A percentile compares a stretch with the other conserved stretches of the same genome.
phyloP scores from a whole-genome alignment of 64 coral and sea anemone genomes.

The Stylophora pistillata region DNA sequence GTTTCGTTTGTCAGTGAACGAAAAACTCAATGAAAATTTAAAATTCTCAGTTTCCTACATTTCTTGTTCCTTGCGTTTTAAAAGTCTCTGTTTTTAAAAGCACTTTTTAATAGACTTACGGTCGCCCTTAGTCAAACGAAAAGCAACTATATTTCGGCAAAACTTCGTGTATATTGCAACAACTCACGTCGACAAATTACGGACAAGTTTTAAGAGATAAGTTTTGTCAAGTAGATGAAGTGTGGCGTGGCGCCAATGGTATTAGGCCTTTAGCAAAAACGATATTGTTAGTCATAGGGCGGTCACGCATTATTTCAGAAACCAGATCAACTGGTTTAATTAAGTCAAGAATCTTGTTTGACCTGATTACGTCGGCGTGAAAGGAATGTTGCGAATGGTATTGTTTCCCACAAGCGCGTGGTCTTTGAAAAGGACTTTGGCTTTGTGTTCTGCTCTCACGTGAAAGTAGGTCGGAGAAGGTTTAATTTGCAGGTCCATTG shows the following conservation, averaged over 20 bases:
- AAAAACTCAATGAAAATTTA: no score
- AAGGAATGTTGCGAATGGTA: constrained; percentile 35
- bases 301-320: not conserved
- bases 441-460: not conserved
- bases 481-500: not conserved
- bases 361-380: constrained; percentile 17
- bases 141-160: no score
- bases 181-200: not conserved
- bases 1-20: no score
- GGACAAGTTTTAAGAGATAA: not conserved
- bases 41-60: no score
- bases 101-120: no score
- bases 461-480: not conserved
- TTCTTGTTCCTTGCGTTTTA: no score
- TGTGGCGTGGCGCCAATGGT: not conserved
- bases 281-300: not conserved
- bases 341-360: constrained; percentile 6
- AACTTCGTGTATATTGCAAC: no score
- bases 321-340: constrained; percentile 29
- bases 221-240: not conserved
- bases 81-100: no score
- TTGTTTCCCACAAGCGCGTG: not conserved
- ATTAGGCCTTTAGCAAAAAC: not conserved
- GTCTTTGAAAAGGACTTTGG: constrained; percentile 9
- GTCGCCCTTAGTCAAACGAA: no score